phyloP scores from a whole-genome alignment of 2,888 invertebrate genomes.

The Steinernema scapterisci region DNA sequence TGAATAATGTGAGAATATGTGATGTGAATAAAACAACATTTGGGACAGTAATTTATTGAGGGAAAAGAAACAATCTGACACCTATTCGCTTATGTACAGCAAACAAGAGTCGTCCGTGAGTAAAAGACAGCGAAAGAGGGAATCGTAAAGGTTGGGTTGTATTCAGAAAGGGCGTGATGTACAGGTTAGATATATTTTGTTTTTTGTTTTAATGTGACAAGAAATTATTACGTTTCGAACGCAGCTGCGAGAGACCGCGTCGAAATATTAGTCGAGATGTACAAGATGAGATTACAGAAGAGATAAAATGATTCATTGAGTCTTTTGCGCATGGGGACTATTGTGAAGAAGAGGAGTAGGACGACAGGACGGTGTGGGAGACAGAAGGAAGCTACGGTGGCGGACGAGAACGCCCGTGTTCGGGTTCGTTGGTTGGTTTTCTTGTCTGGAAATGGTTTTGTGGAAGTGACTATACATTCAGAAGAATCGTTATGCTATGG shows the following conservation, averaged over 20 bases:
- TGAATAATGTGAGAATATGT: no score
- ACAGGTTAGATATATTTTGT: slow-evolving; percentile 20
- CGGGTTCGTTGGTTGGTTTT: background rate
- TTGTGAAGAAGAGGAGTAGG: no score
- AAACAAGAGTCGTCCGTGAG: slow-evolving; percentile 28
- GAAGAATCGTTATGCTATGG: slow-evolving; percentile 15
- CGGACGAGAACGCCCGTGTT: no score
- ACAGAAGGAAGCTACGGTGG: no score
- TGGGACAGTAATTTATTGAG: slow-evolving; percentile 30
- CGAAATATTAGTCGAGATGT: background rate
- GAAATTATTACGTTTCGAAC: slow-evolving; percentile 19
- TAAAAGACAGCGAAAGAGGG: slow-evolving; percentile 14
- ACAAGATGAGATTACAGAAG: background rate
- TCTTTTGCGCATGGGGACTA: background rate
- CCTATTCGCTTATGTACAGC: slow-evolving; percentile 31
- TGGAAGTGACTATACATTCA: slow-evolving; percentile 22
- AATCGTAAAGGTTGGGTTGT: slow-evolving; percentile 4
- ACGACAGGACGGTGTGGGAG: no score
- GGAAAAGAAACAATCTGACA: slow-evolving; percentile 30
- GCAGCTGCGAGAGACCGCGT: background rate
- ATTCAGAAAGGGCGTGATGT: slow-evolving; percentile 4
- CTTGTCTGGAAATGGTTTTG: background rate
- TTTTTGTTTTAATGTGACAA: background rate
- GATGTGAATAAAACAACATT: no score
- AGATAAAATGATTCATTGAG: background rate